Base-by-base conservation (phyloP, 2,888 invertebrate genomes). In the Drosophila ezoana region DNA sequence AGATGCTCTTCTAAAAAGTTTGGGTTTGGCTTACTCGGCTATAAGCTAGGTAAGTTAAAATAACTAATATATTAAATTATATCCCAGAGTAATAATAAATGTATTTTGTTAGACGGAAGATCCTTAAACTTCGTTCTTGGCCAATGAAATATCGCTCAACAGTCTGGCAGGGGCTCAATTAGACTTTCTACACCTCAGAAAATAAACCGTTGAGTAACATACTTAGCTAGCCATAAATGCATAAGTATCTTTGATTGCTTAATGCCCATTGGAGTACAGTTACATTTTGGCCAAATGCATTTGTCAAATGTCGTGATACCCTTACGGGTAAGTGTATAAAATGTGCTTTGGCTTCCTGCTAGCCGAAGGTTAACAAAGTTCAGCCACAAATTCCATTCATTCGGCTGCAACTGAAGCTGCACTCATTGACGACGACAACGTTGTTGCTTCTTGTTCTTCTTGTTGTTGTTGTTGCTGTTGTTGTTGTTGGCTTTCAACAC, bases 321-420 rank as follows among this genome's bases (percentile, higher is more conserved):
- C 44, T 18, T 41, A 32, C 47, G 49, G 40, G 64, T 48, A 35
- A 80, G 79, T 35, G 81, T 75, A 84, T 78, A 61, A 70, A 80
- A 70, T 77, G 75, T 75, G 58, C 72, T 80, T 70, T 65, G 68
- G 81, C 87, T 83, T 82, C 84, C 84, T 82, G 79, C 72, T 79
- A 72, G 72, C 71, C 59, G 60, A 70, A 81, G 85, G 88, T 85
- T 86, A 85, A 88, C 79, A 83, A 79, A 88, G 85, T 85, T 85
- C 88, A 85, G 59, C 71, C 48, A 53, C 62, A 67, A 85, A 85
- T 85, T 88, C 85, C 86, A 88, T 85, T 85, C 85, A 85, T 85
- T 83, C 62, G 79, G 61, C 64, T 79, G 62, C 62, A 68, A 61
- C 76, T 74, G 66, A 58, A 76, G 60, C 68, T 72, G 60, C 28